phyloP scores from a whole-genome alignment of 2,113 vertebrate genomes.

The Oxyura jamaicensis region DNA sequence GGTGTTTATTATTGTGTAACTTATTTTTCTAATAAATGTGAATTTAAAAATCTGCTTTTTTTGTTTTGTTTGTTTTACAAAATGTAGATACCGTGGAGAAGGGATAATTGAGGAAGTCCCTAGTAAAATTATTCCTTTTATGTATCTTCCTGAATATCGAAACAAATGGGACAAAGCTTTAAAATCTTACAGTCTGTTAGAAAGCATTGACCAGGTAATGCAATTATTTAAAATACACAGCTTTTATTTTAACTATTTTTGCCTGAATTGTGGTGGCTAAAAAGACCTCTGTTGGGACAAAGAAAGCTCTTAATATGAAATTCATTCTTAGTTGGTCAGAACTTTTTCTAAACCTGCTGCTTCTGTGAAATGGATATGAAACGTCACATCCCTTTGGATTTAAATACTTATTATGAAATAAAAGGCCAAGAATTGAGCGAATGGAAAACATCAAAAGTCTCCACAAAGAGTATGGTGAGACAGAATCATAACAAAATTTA shows the following conservation, averaged over 20 bases:
- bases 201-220: constrained; percentile 71
- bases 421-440: neutral
- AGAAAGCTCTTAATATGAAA: neutral
- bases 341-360: neutral
- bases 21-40: neutral
- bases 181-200: constrained; percentile 60
- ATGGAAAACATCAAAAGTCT: neutral
- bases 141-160: constrained; percentile 70
- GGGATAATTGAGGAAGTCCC: constrained; percentile 66
- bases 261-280: neutral
- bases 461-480: neutral
- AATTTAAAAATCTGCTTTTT: neutral
- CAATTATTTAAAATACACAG: neutral
- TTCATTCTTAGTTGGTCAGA: too few relatives aligned
- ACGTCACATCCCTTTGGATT: neutral
- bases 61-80: neutral
- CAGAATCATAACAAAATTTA: neutral
- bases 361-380: neutral
- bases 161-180: constrained; percentile 73
- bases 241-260: neutral
- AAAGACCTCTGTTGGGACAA: neutral
- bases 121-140: constrained; percentile 70
- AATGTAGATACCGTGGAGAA: constrained; percentile 74
- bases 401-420: neutral
- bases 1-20: neutral